A percentile compares a stretch with the other conserved stretches of the same genome.
Conservation (phyloP, 2,888 invertebrate species). For the Timema podura region DNA sequence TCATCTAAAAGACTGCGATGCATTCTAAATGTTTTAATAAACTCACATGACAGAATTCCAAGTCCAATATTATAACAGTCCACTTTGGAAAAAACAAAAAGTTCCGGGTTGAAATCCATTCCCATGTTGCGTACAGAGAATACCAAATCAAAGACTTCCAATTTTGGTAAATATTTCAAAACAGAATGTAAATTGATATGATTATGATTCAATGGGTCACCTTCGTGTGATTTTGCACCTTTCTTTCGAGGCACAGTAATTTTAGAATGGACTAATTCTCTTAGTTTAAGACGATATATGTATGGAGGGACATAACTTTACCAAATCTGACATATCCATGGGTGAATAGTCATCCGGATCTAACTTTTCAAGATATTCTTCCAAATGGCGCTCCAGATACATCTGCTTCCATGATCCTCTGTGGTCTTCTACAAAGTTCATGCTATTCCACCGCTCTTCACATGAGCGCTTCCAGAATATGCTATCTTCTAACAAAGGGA, state of each 20-base stretch:
- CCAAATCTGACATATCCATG: constrained; percentile 44
- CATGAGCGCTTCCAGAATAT: constrained; percentile 6
- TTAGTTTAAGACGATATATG: constrained; percentile 49
- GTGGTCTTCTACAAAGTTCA: constrained; percentile 27
- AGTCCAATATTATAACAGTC: constrained; percentile 8
- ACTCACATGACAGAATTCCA: not conserved
- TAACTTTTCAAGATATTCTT: constrained; percentile 41
- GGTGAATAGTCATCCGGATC: constrained; percentile 44
- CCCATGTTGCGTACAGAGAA: constrained; percentile 2
- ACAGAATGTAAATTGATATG: not conserved
- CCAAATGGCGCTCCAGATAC: constrained; percentile 43
- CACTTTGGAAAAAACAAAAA: constrained; percentile 9
- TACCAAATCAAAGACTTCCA: constrained; percentile 7
- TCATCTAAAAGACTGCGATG: constrained; percentile 11
- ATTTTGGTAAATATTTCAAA: not conserved
- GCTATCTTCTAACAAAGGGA: constrained; percentile 4
- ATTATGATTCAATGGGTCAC: not conserved
- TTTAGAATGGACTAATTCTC: constrained; percentile 44
- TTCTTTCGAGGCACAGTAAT: not conserved
- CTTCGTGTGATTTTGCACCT: constrained; percentile 3
- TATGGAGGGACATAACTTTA: constrained; percentile 46
- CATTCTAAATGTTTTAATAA: not conserved
- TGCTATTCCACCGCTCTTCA: constrained; percentile 7
- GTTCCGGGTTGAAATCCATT: not conserved
- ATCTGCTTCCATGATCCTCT: constrained; percentile 44